A percentile compares a stretch with the other conserved stretches of the same genome.
These are phyloP conservation scores for Poeciliopsis prolifica DNA, from an alignment of 2,113 vertebrate genomes.

Conservation along the genomic window DNA sequence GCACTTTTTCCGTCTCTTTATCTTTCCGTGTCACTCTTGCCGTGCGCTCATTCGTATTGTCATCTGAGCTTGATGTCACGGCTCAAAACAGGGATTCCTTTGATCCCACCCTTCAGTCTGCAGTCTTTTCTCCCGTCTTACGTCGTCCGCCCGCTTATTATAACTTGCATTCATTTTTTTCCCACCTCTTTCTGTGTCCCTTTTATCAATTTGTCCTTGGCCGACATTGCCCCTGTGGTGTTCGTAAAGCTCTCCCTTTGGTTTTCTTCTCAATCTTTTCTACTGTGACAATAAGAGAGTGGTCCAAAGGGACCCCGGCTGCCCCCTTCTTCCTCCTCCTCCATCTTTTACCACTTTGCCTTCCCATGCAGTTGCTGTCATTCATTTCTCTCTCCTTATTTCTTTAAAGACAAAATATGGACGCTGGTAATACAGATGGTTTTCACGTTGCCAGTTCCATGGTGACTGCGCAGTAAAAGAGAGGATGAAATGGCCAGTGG, in stretches of 20 bases:
- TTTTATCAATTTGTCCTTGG: conserved; percentile 13
- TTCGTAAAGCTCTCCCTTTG: background rate
- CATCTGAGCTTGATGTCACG: background rate
- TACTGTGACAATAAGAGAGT: conserved; percentile 17
- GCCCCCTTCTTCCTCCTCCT: background rate
- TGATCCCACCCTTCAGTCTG: conserved; percentile 9
- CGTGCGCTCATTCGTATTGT: conserved; percentile 24
- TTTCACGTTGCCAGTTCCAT: conserved; percentile 65
- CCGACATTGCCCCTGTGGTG: conserved; percentile 1
- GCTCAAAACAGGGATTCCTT: conserved; percentile 11
- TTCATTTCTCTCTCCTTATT: conserved; percentile 37
- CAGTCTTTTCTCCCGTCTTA: background rate
- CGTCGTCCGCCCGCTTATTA: background rate
- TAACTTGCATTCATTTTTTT: conserved; percentile 9
- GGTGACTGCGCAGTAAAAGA: conserved; percentile 51
- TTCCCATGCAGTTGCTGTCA: conserved; percentile 17
- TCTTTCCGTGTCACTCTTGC: conserved; percentile 13
- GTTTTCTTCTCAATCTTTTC: conserved; percentile 15
- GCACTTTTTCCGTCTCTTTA: background rate
- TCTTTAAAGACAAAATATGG: conserved; percentile 26
- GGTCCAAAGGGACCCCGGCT: conserved; percentile 26
- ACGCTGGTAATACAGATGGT: conserved; percentile 56
- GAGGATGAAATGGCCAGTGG: conserved; percentile 35
- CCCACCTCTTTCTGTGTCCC: background rate
- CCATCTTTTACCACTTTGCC: background rate